A percentile compares a stretch with the other conserved stretches of the same genome.
Evolutionary conservation across 2,888 invertebrate genomes (phyloP).

Genomic region (Thera britannica): DNA sequence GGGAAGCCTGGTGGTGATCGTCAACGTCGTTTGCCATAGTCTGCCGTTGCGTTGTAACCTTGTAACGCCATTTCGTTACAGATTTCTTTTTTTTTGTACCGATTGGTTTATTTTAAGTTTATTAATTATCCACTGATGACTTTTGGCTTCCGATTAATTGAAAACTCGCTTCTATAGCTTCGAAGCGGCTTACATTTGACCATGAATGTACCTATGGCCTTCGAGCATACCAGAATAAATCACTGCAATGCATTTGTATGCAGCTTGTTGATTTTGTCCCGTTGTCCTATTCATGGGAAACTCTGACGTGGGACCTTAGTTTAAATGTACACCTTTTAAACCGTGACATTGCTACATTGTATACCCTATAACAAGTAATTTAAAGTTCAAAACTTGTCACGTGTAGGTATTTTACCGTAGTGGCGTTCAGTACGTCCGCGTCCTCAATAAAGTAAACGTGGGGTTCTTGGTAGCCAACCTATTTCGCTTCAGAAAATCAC

Average conservation of each 20-base stretch:
- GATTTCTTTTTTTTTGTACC: background rate
- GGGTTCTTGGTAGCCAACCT: conserved; percentile 24
- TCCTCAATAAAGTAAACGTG: conserved; percentile 2
- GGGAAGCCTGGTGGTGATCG: too few species aligned
- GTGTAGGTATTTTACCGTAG: background rate
- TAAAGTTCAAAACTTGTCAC: conserved; percentile 12
- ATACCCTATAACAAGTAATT: conserved; percentile 2
- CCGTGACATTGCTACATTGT: conserved; percentile 1
- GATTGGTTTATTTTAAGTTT: too few species aligned
- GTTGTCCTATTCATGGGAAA: conserved; percentile 37
- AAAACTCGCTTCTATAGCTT: background rate
- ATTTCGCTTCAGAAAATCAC: conserved; percentile 12
- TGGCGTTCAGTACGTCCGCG: background rate
- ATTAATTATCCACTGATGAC: too few species aligned
- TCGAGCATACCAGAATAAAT: background rate
- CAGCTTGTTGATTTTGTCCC: conserved; percentile 26
- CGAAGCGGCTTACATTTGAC: background rate
- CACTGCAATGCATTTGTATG: conserved; percentile 37
- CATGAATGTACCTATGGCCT: background rate
- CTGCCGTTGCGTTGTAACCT: background rate
- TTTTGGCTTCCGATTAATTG: background rate
- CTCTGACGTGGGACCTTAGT: conserved; percentile 18
- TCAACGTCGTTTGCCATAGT: background rate
- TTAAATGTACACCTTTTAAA: background rate
- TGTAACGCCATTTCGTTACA: background rate